phyloP scores from a whole-genome alignment of 2,888 invertebrate species.

The Lampropteryx suffumata region DNA sequence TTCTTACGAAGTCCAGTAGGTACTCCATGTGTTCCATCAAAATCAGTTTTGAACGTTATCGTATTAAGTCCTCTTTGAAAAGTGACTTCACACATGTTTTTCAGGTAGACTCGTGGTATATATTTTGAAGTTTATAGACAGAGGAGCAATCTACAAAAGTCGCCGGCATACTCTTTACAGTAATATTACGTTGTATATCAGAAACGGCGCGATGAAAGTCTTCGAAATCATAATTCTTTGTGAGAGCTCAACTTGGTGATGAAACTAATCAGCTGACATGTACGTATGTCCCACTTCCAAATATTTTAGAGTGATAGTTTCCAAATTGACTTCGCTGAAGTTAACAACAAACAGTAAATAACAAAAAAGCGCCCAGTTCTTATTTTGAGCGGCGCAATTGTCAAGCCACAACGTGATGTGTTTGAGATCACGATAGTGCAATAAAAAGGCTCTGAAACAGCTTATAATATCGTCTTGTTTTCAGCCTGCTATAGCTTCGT shows the following conservation, averaged over 20 bases:
- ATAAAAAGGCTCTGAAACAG: slow-evolving; percentile 36
- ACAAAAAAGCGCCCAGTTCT: no score
- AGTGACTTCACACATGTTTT: slow-evolving; percentile 22
- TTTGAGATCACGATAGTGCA: slow-evolving; percentile 32
- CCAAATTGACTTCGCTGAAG: slow-evolving; percentile 25
- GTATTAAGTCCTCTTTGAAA: slow-evolving; percentile 7
- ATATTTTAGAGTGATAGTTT: slow-evolving; percentile 33
- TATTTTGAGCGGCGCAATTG: no score
- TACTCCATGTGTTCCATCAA: no score
- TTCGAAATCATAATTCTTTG: neutral
- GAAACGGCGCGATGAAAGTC: no score
- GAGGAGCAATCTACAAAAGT: slow-evolving; percentile 38
- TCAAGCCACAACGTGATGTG: slow-evolving; percentile 29
- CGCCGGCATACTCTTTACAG: no score
- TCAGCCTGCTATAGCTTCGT: no score
- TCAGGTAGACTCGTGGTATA: slow-evolving; percentile 13
- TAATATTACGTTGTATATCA: no score
- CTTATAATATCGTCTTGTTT: slow-evolving; percentile 36
- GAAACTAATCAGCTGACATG: slow-evolving; percentile 47
- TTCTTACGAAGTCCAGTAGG: no score
- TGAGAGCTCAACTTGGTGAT: slow-evolving; percentile 43
- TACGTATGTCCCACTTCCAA: slow-evolving; percentile 27
- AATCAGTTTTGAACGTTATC: no score
- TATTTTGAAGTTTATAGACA: slow-evolving; percentile 30
- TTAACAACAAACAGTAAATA: no score